Conservation (phyloP, 2,888 invertebrate genomes). For the Temnothorax rugatulus region DNA sequence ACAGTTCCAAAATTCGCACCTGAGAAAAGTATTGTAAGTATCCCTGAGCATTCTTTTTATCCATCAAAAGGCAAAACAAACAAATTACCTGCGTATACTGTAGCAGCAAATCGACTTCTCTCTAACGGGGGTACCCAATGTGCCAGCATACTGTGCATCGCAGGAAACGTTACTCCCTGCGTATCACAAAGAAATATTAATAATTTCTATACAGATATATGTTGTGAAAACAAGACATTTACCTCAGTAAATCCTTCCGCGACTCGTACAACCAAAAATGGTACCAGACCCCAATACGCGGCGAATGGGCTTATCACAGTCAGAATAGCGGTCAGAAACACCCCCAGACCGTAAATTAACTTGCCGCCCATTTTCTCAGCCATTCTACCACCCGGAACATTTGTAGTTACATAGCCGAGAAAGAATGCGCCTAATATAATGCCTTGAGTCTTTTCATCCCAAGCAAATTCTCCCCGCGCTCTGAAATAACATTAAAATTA, state of each 20-base stretch:
- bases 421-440: slow-evolving; percentile 94
- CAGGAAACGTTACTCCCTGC: slow-evolving; percentile 95
- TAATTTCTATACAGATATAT: background rate
- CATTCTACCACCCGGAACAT: slow-evolving; percentile 93
- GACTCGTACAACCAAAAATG: slow-evolving; percentile 92
- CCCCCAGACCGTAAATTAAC: slow-evolving; percentile 93
- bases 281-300: slow-evolving; percentile 89
- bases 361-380: slow-evolving; percentile 96
- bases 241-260: slow-evolving; percentile 95
- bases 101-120: slow-evolving; percentile 95
- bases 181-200: slow-evolving; percentile 58
- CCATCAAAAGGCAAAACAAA: background rate
- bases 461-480: slow-evolving; percentile 92
- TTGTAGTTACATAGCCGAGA: slow-evolving; percentile 93
- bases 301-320: slow-evolving; percentile 94
- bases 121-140: slow-evolving; percentile 97
- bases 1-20: slow-evolving; percentile 97
- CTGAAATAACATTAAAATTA: slow-evolving; percentile 84
- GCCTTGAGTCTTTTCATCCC: slow-evolving; percentile 93
- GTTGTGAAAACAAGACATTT: slow-evolving; percentile 17
- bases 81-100: slow-evolving; percentile 92
- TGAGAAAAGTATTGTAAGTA: slow-evolving; percentile 82
- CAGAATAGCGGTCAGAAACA: slow-evolving; percentile 93
- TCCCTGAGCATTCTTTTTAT: background rate
- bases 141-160: slow-evolving; percentile 97